Evolutionary conservation across 2,113 vertebrate genomes (phyloP).

Genomic region (Epinephelus moara): DNA sequence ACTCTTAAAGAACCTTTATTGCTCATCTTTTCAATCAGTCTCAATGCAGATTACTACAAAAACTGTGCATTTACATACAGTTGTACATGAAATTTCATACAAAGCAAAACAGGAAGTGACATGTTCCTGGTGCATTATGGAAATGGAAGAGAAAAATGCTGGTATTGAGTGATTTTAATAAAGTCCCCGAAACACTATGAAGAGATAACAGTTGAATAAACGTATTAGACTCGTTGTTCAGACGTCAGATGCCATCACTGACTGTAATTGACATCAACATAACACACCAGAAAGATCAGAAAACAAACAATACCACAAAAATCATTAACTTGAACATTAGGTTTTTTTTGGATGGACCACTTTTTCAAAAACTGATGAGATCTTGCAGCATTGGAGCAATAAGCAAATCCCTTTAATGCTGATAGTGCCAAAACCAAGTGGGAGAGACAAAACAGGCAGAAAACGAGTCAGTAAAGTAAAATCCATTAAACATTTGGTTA

Average conservation of each 20-base stretch:
- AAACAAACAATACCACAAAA: slow-evolving; percentile 3
- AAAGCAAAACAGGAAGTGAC: slow-evolving; percentile 47
- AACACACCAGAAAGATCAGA: slow-evolving; percentile 3
- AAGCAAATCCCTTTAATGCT: slow-evolving; percentile 6
- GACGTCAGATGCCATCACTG: neutral
- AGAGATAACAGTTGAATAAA: neutral
- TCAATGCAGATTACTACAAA: slow-evolving; percentile 77
- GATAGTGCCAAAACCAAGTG: slow-evolving; percentile 15
- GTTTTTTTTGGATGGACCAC: neutral
- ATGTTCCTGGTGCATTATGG: slow-evolving; percentile 21
- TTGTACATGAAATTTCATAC: slow-evolving; percentile 36
- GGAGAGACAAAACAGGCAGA: neutral
- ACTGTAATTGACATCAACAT: slow-evolving; percentile 8
- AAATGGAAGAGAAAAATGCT: slow-evolving; percentile 51
- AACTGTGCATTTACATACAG: slow-evolving; percentile 65
- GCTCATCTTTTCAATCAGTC: slow-evolving; percentile 70
- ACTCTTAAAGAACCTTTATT: slow-evolving; percentile 74
- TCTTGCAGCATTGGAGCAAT: slow-evolving; percentile 2
- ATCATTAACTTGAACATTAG: slow-evolving; percentile 11
- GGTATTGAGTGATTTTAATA: slow-evolving; percentile 45
- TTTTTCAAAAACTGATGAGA: neutral
- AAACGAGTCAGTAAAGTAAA: neutral
- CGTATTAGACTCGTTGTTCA: neutral
- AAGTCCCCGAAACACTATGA: slow-evolving; percentile 8
- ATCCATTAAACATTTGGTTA: slow-evolving; percentile 17